Evolutionary conservation across 2,888 invertebrate genomes (phyloP).

Genomic region (Ptychoptera albimana): DNA sequence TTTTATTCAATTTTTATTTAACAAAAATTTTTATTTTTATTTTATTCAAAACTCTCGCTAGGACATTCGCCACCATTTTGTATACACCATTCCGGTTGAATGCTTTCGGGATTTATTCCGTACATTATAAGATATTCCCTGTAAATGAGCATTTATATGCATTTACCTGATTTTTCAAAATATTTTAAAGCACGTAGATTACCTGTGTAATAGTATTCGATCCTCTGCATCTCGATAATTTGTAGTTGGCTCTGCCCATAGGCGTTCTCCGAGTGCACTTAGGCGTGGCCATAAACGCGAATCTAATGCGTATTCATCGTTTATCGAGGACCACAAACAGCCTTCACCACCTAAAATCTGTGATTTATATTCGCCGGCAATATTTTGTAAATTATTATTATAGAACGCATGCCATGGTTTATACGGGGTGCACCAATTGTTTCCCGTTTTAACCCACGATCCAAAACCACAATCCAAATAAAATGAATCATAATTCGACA

Average conservation of each 20-base stretch:
- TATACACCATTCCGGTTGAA: slow-evolving; percentile 64
- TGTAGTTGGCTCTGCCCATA: slow-evolving; percentile 51
- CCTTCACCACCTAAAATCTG: slow-evolving; percentile 53
- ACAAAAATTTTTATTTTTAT: too few relatives aligned
- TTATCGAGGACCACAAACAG: slow-evolving; percentile 63
- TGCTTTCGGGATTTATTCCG: slow-evolving; percentile 47
- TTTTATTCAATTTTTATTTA: too few relatives aligned
- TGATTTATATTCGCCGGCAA: slow-evolving; percentile 32
- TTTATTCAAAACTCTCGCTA: not conserved
- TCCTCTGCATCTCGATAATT: slow-evolving; percentile 47
- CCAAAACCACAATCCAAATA: slow-evolving; percentile 68
- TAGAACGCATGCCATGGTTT: slow-evolving; percentile 70
- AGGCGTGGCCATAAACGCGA: slow-evolving; percentile 59
- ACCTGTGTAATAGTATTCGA: slow-evolving; percentile 12
- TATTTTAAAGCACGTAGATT: not conserved
- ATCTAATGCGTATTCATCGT: slow-evolving; percentile 44
- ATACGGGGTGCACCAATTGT: slow-evolving; percentile 73
- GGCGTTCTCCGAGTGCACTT: slow-evolving; percentile 58
- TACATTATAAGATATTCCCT: slow-evolving; percentile 46
- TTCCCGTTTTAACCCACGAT: slow-evolving; percentile 57
- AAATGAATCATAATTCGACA: slow-evolving; percentile 63
- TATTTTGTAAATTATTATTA: slow-evolving; percentile 45
- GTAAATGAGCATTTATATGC: slow-evolving; percentile 16
- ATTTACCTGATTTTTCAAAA: not conserved
- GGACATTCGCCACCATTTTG: slow-evolving; percentile 54